A percentile compares a stretch with the other conserved stretches of the same genome.
These are phyloP conservation scores for Rosalia funebris DNA, from an alignment of 2,888 invertebrate genomes.

Conservation along the genomic window DNA sequence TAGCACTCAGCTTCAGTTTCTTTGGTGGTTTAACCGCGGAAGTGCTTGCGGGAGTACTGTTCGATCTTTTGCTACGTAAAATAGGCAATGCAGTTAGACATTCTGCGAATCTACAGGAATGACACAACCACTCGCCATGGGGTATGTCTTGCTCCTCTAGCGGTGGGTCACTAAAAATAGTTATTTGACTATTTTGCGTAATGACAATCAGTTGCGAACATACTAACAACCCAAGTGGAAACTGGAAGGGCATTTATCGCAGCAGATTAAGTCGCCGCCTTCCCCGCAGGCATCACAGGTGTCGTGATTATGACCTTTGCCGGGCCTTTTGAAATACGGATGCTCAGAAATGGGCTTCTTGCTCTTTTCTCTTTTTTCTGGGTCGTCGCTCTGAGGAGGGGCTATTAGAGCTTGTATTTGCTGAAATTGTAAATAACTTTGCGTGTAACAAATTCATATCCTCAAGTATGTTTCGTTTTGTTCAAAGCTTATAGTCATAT, in stretches of 20 bases:
- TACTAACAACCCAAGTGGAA: constrained; percentile 97
- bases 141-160: constrained; percentile 90
- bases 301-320: constrained; percentile 92
- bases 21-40: constrained; percentile 53
- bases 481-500: too few relatives aligned
- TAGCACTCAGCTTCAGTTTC: constrained; percentile 69
- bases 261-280: constrained; percentile 94
- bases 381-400: constrained; percentile 83
- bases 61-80: constrained; percentile 54
- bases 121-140: constrained; percentile 90
- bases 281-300: constrained; percentile 94
- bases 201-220: constrained; percentile 59
- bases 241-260: constrained; percentile 94
- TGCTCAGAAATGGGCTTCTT: constrained; percentile 70
- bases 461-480: background rate
- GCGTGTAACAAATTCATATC: background rate
- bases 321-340: constrained; percentile 86
- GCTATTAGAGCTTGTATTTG: constrained; percentile 89
- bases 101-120: constrained; percentile 74
- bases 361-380: constrained; percentile 68
- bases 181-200: background rate
- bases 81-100: constrained; percentile 55
- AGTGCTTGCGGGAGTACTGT: constrained; percentile 50
- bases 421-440: constrained; percentile 64
- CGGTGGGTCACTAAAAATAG: constrained; percentile 83